Conservation (phyloP, 2,888 invertebrate species). For the Molanna angustata region DNA sequence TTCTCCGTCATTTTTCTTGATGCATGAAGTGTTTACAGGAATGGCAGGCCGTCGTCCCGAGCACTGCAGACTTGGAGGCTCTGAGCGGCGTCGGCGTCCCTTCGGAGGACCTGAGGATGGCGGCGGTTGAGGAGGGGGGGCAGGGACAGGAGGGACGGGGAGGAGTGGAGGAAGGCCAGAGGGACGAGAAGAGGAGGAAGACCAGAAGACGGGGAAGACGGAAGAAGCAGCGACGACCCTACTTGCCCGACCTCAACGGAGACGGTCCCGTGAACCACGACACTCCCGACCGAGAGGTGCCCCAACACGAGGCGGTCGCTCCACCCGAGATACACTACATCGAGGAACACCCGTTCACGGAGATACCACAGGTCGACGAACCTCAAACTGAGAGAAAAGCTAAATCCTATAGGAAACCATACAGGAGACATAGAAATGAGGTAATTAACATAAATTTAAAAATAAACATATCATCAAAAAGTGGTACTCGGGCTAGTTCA, state of each 20-base stretch:
- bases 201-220: slow-evolving; percentile 43
- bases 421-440: too few relatives aligned
- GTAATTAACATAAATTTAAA: too few relatives aligned
- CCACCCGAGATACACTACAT: slow-evolving; percentile 8
- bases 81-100: slow-evolving; percentile 34
- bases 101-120: slow-evolving; percentile 43
- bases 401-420: too few relatives aligned
- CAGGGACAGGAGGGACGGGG: slow-evolving; percentile 42
- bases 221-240: slow-evolving; percentile 39
- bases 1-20: too few relatives aligned
- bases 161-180: slow-evolving; percentile 40
- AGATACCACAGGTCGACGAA: not conserved
- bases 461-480: too few relatives aligned
- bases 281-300: slow-evolving; percentile 5
- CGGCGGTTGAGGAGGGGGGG: slow-evolving; percentile 42
- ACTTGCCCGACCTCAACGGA: slow-evolving; percentile 35
- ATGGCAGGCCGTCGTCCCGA: slow-evolving; percentile 47
- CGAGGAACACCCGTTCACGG: slow-evolving; percentile 4
- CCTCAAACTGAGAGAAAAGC: too few relatives aligned
- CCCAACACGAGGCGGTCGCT: slow-evolving; percentile 26
- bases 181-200: slow-evolving; percentile 45
- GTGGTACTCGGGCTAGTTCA: too few relatives aligned
- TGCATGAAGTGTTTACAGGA: slow-evolving; percentile 54
- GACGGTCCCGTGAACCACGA: slow-evolving; percentile 1
- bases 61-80: slow-evolving; percentile 35